Evolutionary conservation across 2,888 invertebrate genomes (phyloP).

Genomic region (Pollenia griseotomentosa): DNA sequence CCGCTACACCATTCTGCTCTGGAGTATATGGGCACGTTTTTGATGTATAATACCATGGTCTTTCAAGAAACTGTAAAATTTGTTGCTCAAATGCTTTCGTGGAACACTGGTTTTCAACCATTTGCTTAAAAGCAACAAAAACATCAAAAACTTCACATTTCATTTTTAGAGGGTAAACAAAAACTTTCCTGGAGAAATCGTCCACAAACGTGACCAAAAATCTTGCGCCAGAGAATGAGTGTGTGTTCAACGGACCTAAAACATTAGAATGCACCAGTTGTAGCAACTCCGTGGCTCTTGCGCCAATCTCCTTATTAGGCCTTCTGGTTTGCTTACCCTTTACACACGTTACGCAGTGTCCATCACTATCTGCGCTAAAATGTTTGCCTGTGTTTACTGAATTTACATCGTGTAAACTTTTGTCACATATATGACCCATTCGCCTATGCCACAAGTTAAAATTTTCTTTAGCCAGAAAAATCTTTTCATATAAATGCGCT

Average conservation of each 20-base stretch:
- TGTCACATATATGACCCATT: not conserved
- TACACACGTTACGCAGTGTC: not conserved
- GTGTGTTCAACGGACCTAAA: not conserved
- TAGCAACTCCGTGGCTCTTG: not conserved
- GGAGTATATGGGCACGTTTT: conserved; percentile 16
- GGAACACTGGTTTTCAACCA: not conserved
- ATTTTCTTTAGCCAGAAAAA: not conserved
- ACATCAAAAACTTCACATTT: not conserved
- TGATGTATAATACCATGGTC: not conserved
- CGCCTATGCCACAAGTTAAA: conserved; percentile 3
- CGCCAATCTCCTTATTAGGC: conserved; percentile 14
- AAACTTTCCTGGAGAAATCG: too few relatives aligned
- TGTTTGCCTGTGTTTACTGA: not conserved
- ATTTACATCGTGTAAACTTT: not conserved
- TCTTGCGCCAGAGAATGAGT: too few relatives aligned
- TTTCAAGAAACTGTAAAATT: not conserved
- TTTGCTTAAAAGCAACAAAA: too few relatives aligned
- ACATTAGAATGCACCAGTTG: conserved; percentile 28
- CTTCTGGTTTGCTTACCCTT: conserved; percentile 29
- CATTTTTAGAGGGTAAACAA: not conserved
- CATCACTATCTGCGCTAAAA: not conserved
- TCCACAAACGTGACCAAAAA: too few relatives aligned
- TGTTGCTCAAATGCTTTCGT: not conserved
- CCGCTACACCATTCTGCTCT: conserved; percentile 22
- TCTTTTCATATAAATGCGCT: not conserved